A percentile compares a stretch with the other conserved stretches of the same genome.
Conservation (phyloP, 2,113 vertebrate genomes). For the Paracanthobrama guichenoti region DNA sequence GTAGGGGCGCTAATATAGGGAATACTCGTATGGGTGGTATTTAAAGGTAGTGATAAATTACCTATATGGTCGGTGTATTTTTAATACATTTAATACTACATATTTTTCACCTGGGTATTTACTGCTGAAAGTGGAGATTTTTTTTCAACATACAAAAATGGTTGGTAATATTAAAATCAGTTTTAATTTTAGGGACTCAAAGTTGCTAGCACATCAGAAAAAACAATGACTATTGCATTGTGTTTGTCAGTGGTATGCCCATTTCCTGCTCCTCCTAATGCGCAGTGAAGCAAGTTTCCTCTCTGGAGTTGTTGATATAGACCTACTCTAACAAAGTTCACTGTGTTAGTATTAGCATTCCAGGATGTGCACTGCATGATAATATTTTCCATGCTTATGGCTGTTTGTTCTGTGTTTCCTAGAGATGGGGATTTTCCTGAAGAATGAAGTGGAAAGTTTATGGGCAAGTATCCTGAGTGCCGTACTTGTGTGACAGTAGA, state of each 20-base stretch:
- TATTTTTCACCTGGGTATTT: too few species aligned
- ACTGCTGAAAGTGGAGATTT: too few species aligned
- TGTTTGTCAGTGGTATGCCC: neutral
- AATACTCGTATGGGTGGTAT: neutral
- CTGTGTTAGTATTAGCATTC: neutral
- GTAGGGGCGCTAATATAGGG: too few species aligned
- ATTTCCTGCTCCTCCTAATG: slow-evolving; percentile 25
- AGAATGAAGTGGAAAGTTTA: neutral
- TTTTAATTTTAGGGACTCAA: too few species aligned
- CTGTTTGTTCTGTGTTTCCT: neutral
- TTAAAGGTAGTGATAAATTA: neutral
- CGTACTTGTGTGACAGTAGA: neutral
- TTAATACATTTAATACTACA: too few species aligned
- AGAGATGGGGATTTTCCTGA: neutral
- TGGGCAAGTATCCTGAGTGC: neutral
- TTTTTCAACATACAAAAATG: too few species aligned
- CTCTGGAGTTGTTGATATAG: neutral
- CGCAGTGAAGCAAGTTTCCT: neutral
- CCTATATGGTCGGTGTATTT: neutral
- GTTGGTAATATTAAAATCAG: too few species aligned
- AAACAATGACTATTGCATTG: neutral
- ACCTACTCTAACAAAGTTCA: too few species aligned
- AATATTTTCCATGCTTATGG: slow-evolving; percentile 2
- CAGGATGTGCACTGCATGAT: neutral
- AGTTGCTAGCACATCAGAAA: neutral